Percentiles rank a stretch among this genome's conserved stretches.
Conservation (phyloP, 2,888 invertebrate genomes). For the Ochropacha duplaris region DNA sequence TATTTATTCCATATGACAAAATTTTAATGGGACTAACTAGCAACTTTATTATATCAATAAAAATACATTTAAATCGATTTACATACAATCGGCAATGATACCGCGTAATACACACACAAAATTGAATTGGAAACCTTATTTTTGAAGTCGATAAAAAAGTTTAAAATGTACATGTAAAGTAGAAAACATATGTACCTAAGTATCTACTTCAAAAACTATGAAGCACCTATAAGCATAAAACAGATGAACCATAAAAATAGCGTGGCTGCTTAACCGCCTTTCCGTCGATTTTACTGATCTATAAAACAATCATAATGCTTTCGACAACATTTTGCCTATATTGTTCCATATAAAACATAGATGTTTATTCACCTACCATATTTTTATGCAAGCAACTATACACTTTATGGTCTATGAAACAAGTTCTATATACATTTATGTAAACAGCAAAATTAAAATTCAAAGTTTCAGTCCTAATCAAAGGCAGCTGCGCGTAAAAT, state of each 20-base stretch:
- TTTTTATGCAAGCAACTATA: neutral
- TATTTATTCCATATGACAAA: no score
- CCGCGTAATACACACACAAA: neutral
- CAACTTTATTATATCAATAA: no score
- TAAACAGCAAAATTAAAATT: neutral
- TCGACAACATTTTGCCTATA: constrained; percentile 23
- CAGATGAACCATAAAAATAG: constrained; percentile 32
- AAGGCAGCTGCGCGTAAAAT: neutral
- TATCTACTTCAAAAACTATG: constrained; percentile 21
- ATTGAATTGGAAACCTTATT: no score
- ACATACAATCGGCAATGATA: no score
- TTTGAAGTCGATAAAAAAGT: no score
- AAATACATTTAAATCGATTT: no score
- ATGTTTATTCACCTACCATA: neutral
- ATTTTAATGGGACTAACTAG: no score
- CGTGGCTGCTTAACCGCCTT: constrained; percentile 23
- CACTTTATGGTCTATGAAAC: neutral
- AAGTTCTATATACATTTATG: neutral
- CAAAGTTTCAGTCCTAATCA: neutral
- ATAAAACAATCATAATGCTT: constrained; percentile 44
- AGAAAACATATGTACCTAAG: constrained; percentile 4
- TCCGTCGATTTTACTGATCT: constrained; percentile 35
- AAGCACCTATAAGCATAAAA: constrained; percentile 26
- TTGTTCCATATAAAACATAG: constrained; percentile 8
- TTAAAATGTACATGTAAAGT: neutral